Conservation (phyloP, 2,888 invertebrate genomes). For the Eupithecia abbreviata region DNA sequence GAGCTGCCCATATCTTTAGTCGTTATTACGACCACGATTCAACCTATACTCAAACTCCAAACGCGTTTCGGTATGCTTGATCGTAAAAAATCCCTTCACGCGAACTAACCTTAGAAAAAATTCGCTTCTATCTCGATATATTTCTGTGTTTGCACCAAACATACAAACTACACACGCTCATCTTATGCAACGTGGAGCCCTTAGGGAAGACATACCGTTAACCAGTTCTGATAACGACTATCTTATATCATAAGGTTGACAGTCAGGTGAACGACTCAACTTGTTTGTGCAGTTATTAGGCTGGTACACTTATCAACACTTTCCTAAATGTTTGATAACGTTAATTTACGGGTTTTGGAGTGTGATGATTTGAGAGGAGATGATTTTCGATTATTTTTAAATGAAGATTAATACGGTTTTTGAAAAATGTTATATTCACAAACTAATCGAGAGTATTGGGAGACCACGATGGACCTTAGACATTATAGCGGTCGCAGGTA, state of each 20-base stretch:
- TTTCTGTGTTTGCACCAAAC: background rate
- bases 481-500: background rate
- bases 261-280: constrained; percentile 70
- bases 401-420: background rate
- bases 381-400: background rate
- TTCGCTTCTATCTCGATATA: too few relatives aligned
- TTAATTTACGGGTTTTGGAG: constrained; percentile 38
- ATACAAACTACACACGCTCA: background rate
- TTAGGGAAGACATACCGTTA: constrained; percentile 39
- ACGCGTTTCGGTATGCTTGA: too few relatives aligned
- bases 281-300: constrained; percentile 64
- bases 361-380: constrained; percentile 33
- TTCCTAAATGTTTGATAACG: constrained; percentile 52
- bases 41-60: too few relatives aligned
- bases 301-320: constrained; percentile 58
- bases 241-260: constrained; percentile 63
- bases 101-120: too few relatives aligned
- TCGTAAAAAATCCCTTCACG: too few relatives aligned
- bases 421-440: too few relatives aligned
- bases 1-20: too few relatives aligned
- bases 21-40: too few relatives aligned
- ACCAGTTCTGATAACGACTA: constrained; percentile 55
- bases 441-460: background rate
- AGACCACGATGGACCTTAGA: background rate
- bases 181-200: constrained; percentile 9